These are phyloP conservation scores for Chauna torquata DNA, from an alignment of 2,113 vertebrate genomes.

Conservation along the genomic window DNA sequence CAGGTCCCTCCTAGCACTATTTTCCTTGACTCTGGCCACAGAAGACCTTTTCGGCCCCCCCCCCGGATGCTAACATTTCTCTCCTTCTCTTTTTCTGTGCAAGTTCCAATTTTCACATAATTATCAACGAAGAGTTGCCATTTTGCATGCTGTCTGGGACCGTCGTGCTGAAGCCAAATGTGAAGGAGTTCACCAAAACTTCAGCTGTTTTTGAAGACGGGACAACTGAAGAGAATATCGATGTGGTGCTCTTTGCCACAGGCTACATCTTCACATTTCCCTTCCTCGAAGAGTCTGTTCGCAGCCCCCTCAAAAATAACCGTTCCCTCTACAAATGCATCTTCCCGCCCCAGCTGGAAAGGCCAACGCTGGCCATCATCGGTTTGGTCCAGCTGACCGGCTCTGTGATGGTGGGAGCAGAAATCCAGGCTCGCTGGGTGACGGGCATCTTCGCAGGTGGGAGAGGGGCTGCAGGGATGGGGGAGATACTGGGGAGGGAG, in stretches of 20 bases:
- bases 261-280: conserved; percentile 78
- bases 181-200: conserved; percentile 76
- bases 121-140: conserved; percentile 83
- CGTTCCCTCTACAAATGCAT: conserved; percentile 79
- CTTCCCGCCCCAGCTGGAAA: conserved; percentile 83
- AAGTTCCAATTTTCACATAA: conserved; percentile 59
- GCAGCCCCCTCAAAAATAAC: conserved; percentile 51
- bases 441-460: conserved; percentile 86
- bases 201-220: conserved; percentile 82
- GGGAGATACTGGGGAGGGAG: not conserved
- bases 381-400: conserved; percentile 80
- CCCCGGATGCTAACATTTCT: not conserved
- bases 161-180: conserved; percentile 77
- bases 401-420: conserved; percentile 79
- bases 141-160: conserved; percentile 83
- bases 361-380: conserved; percentile 83
- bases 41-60: fast-evolving
- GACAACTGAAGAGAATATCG: conserved; percentile 76
- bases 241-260: conserved; percentile 85
- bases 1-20: not conserved
- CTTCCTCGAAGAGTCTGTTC: conserved; percentile 76
- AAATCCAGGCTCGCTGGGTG: conserved; percentile 93
- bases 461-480: not conserved
- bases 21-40: not conserved
- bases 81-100: not conserved